Evolutionary conservation across 2,888 invertebrate genomes (phyloP), one percentile per base, ranked within the genome.

Genomic region (Phlogophora meticulosa): DNA sequence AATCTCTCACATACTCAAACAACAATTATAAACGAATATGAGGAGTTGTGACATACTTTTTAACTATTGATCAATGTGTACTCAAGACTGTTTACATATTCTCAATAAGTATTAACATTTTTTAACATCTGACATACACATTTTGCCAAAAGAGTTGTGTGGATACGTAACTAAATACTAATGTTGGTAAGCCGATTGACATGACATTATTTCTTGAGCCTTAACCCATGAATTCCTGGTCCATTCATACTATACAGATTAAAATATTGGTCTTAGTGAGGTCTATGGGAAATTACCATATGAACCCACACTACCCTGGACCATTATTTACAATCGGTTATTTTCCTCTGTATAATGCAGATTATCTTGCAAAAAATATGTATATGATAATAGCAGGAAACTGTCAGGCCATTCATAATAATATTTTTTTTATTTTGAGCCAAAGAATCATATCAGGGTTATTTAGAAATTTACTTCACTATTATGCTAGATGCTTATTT

Each of bases 91-190:
- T 58, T 34, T 46, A 20, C 46, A 48, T 71, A 71, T 42, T 40
- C 40, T 71, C 59, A 67, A 71, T 42, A 58, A 48, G n/a, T 20
- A 34, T 48, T 22, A 48, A 36, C 48, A 48, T 70, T 59, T 59
- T 42, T 42, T 40, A 9, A 36, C 24, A 28, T 5, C 4, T n/a
- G 22, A 36, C n/a, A 17, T 45, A 43, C 36, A 66, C 7, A 13
- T 28, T 48, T 49, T 28, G 22, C 53, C 13, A 45, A 20, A 67
- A 28, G 24, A 48, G 17, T 64, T 64, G 22, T 49, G 32, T 7
- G n/a, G 40, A 4, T n/a, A 24, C 3, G 15, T 40, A 20, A 11
- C 7, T 13, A 34, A 20, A 28, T n/a, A 32, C 11, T 34, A 11
- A 20, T 38, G 4, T 38, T 28, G 7, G 11, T 28, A 15, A 56